Conservation (phyloP, 2,113 vertebrate species). For the Phalacrocorax aristotelis region DNA sequence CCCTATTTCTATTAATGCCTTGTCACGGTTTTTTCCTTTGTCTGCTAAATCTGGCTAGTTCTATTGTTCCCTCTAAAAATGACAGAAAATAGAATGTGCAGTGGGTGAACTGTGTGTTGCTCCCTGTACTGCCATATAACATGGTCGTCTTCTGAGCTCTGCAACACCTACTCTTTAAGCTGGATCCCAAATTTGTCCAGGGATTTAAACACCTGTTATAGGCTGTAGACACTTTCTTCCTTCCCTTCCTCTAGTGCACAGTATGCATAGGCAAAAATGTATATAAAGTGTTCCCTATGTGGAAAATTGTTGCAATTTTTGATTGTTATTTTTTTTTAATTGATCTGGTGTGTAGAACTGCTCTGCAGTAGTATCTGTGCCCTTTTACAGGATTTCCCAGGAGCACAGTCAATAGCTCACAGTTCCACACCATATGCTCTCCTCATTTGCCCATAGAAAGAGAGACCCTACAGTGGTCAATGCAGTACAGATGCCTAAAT, state of each 20-base stretch:
- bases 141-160: neutral
- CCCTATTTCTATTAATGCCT: neutral
- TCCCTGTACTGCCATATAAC: neutral
- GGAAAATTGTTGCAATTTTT: neutral
- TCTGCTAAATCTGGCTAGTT: neutral
- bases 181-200: neutral
- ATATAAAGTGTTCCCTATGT: neutral
- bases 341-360: neutral
- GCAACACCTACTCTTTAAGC: neutral
- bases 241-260: neutral
- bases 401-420: neutral
- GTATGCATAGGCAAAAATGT: neutral
- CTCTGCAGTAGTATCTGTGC: neutral
- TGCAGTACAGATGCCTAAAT: slow-evolving; percentile 56
- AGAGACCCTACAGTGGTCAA: slow-evolving; percentile 25
- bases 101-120: neutral
- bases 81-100: neutral
- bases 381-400: neutral
- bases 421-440: slow-evolving; percentile 14
- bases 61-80: neutral
- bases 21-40: neutral
- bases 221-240: neutral
- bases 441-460: neutral
- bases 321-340: neutral
- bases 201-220: neutral